phyloP scores from a whole-genome alignment of 2,113 vertebrate species.

The Pituophis catenifer region DNA sequence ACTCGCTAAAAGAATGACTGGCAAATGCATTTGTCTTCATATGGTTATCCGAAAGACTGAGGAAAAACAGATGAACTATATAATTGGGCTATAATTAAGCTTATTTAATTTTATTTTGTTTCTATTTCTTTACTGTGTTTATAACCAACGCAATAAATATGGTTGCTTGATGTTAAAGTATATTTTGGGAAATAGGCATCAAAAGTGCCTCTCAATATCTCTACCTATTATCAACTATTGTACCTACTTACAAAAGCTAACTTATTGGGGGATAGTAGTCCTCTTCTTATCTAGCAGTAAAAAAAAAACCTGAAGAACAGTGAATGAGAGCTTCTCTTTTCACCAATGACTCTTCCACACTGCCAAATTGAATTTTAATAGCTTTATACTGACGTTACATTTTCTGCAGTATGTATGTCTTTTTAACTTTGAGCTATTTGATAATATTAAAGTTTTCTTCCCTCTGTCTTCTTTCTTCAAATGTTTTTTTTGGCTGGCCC shows the following conservation, averaged over 20 bases:
- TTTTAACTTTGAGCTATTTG: neutral
- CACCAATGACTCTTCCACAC: neutral
- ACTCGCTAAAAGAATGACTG: neutral
- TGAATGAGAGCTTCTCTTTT: neutral
- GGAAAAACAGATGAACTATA: rapidly evolving
- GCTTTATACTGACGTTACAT: neutral
- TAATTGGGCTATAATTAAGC: neutral
- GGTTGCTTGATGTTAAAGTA: neutral
- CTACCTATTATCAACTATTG: neutral
- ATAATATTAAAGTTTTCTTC: neutral
- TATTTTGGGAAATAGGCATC: neutral
- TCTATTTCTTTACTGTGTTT: neutral
- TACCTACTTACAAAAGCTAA: neutral
- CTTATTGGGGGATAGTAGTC: neutral
- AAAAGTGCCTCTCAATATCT: neutral
- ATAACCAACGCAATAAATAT: neutral
- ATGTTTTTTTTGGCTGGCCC: neutral
- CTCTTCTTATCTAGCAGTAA: neutral
- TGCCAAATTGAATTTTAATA: neutral
- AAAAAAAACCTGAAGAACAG: neutral
- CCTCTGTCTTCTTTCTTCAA: neutral
- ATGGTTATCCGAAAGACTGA: neutral
- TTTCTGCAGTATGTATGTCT: neutral
- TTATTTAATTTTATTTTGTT: neutral
- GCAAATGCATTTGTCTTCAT: neutral